Evolutionary conservation across 2,113 vertebrate genomes (phyloP), one percentile per base, ranked within the genome.

Genomic region (Oxyruncus cristatus): DNA sequence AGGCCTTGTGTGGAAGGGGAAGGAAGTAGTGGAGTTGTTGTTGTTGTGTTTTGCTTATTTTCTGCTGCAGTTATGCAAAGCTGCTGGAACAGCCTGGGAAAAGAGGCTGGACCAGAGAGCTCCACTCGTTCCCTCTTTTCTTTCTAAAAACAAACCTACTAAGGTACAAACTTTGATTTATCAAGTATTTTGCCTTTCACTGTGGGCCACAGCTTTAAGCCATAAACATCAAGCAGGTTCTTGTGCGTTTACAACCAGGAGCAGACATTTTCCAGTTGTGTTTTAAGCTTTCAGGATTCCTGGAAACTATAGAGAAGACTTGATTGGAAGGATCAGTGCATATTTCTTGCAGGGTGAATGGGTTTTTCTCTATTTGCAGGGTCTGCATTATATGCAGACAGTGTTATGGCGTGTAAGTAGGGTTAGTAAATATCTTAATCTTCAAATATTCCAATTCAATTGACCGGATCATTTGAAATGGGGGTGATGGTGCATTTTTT

Each of bases 1-100:
- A 16, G 3, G 2, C 22, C 4, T 12, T 3, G 3, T 0, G 5
- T 27, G 20, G 27, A 32, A n/a, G 15, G n/a, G 5, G 5, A 14
- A 52, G 5, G 39, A 2, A 50, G 9, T 2, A 42, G 27, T 19
- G 30, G 27, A n/a, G 9, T 26, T 11, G 28, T 11, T 67, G 28
- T 11, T 67, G 33, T 1, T 47, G 35, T 9, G 8, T 17, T 76
- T 59, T 33, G 13, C 6, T 65, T 82, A 0, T 50, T 81, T 81
- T 58, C 39, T 50, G 47, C 33, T 89, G 12, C 4, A 6, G 1
- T 12, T 37, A 2, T 26, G 39, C 9, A 58, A 66, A 7, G 8
- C 6, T 72, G 56, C 7, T 24, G 30, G 33, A 71, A 8, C 3
- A 39, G 9, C 7, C 39, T 33, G 7, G 14, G 8, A 49, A 14